A percentile compares a stretch with the other conserved stretches of the same genome.
phyloP scores from a whole-genome alignment of 2,797 vertebrate genomes.

The Chelon auratus region DNA sequence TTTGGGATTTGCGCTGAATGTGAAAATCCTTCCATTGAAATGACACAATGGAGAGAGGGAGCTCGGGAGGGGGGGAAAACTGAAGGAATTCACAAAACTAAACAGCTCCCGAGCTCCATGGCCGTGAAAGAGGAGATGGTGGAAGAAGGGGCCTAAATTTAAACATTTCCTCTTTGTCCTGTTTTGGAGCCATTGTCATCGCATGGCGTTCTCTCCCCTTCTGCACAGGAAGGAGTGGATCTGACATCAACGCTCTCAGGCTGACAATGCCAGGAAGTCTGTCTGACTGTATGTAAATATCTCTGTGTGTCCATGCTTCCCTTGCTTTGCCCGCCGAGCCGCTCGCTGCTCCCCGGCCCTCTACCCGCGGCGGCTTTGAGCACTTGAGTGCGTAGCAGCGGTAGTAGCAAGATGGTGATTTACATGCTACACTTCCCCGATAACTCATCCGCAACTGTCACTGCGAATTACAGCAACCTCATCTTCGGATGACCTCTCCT shows the following conservation, averaged over 20 bases:
- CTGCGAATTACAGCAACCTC: conserved; percentile 51
- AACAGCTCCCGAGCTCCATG: conserved; percentile 67
- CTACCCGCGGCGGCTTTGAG: conserved; percentile 27
- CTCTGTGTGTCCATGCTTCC: conserved; percentile 82
- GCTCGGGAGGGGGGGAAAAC: conserved; percentile 58
- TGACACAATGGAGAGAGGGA: conserved; percentile 81
- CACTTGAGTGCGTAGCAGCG: conserved; percentile 27
- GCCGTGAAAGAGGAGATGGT: conserved; percentile 79
- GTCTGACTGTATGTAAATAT: conserved; percentile 88
- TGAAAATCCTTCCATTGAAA: conserved; percentile 84
- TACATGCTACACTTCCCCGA: conserved; percentile 63
- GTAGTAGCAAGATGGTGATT: conserved; percentile 56
- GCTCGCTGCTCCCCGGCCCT: conserved; percentile 43
- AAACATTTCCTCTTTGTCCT: conserved; percentile 87
- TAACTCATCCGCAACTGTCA: conserved; percentile 65
- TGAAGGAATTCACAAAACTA: conserved; percentile 79
- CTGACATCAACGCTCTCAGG: conserved; percentile 85
- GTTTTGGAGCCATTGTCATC: conserved; percentile 86
- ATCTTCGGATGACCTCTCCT: conserved; percentile 51
- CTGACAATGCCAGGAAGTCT: conserved; percentile 88
- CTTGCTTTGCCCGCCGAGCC: conserved; percentile 69
- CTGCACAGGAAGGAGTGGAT: conserved; percentile 88
- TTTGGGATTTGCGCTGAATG: conserved; percentile 82
- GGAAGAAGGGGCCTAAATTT: conserved; percentile 83
- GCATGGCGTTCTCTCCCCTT: conserved; percentile 82